Conservation (phyloP, 2,113 vertebrate species). For the Pantherophis guttatus region DNA sequence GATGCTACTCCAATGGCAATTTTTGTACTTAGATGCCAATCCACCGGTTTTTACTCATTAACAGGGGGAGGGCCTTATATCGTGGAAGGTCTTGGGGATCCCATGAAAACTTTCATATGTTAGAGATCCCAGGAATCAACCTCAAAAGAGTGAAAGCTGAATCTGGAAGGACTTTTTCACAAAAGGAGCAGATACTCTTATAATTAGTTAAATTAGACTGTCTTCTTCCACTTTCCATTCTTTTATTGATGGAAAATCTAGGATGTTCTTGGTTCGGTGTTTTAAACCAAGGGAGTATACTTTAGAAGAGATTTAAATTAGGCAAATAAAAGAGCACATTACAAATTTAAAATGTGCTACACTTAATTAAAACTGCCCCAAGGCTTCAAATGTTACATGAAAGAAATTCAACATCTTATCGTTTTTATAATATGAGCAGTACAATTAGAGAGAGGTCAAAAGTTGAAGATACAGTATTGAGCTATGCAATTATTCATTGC, state of each 20-base stretch:
- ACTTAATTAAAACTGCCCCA: conserved; percentile 39
- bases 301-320: background rate
- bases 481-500: conserved; percentile 42
- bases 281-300: background rate
- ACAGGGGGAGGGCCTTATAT: background rate
- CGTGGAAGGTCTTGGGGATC: background rate
- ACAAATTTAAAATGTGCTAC: conserved; percentile 34
- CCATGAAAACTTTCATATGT: background rate
- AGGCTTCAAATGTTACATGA: conserved; percentile 58
- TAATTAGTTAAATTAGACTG: background rate
- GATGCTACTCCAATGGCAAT: background rate
- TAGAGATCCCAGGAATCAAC: background rate
- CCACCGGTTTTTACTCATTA: background rate
- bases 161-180: background rate
- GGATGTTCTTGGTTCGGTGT: background rate
- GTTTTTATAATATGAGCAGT: conserved; percentile 51
- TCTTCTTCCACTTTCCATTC: background rate
- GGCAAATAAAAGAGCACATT: background rate
- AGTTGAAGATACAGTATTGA: conserved; percentile 40
- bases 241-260: background rate
- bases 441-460: conserved; percentile 66
- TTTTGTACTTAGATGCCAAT: background rate
- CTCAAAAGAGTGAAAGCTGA: background rate
- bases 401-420: conserved; percentile 61
- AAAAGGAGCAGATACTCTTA: background rate